Evolutionary conservation across 37 sponge, comb jelly and placozoan species (phyloP), one percentile per base, ranked within the genome.

Genomic region (Beroe forskalii): DNA sequence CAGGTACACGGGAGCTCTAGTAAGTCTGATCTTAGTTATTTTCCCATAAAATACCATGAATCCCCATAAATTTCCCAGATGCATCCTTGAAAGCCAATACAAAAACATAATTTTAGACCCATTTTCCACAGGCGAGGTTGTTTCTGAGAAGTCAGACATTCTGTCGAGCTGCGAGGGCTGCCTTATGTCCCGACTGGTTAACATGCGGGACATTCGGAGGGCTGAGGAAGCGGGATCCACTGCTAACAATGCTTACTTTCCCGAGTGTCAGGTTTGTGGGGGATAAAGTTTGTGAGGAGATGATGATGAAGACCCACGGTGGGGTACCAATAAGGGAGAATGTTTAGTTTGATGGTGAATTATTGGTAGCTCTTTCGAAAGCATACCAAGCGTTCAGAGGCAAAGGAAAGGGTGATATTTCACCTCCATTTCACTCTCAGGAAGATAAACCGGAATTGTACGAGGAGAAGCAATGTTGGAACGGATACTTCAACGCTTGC

Each of bases 401-500:
- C n/a, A n/a, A n/a, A n/a, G n/a, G n/a, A n/a, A n/a, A n/a, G n/a
- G n/a, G n/a, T n/a, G n/a, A n/a, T n/a, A n/a, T n/a, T n/a, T n/a
- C n/a, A n/a, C n/a, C n/a, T n/a, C n/a, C n/a, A n/a, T 55, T 20
- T 17, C 60, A 9, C 67, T 27, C 67, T 6, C 75, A 72, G 75
- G 75, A 72, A 36, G 39, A 72, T 35, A 17, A 30, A 4, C 40
- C 75, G 8, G 75, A 28, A 20, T 30, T 30, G 30, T 72, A 38
- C 22, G 75, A 72, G 8, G 40, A 3, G 39, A 72, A 32, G 35
- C 75, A 72, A 37, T 72, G 75, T 39, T 72, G 75, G 75, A 32
- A 72, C 40, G 75, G 75, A 20, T 72, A 72, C 75, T 72, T 72
- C 20, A 37, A 72, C 14, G 75, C 75, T 4, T 72, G 75, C 40